A percentile compares a stretch with the other conserved stretches of the same genome.
These are phyloP conservation scores for Bubo scandiacus DNA, from an alignment of 2,113 vertebrate genomes.

Conservation along the genomic window DNA sequence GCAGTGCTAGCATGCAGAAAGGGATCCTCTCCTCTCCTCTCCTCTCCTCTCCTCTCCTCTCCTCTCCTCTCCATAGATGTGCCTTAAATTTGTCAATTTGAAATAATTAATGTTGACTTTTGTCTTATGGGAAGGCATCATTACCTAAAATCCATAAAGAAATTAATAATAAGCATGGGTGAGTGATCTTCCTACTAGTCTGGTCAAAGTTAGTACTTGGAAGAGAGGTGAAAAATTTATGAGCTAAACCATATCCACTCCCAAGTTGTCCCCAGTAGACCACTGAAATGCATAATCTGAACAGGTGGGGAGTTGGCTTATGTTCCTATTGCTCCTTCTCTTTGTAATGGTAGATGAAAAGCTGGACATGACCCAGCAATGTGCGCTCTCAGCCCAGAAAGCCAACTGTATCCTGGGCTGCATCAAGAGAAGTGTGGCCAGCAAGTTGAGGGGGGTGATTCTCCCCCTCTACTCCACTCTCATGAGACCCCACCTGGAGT, in stretches of 20 bases:
- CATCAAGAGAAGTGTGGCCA: background rate
- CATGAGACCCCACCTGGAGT: background rate
- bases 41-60: background rate
- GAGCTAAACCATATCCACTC: background rate
- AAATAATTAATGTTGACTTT: background rate
- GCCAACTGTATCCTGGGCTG: background rate
- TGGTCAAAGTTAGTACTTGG: background rate
- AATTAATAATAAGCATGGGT: background rate
- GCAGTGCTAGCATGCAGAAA: background rate
- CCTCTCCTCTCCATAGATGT: background rate
- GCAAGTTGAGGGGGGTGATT: background rate
- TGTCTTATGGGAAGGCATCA: background rate
- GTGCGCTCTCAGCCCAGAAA: rapidly evolving
- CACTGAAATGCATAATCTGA: background rate
- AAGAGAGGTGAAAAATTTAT: background rate
- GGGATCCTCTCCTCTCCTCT: background rate
- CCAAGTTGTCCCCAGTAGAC: background rate
- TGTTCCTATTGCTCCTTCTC: background rate
- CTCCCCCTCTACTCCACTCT: background rate
- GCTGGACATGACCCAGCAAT: background rate
- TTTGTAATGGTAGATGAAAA: background rate
- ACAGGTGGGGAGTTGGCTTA: background rate
- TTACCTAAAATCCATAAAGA: background rate
- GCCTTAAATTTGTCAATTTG: background rate
- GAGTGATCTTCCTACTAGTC: background rate